Evolutionary conservation across 2,113 vertebrate species (phyloP), one percentile per base, ranked within the genome.

Genomic region (Dipodomys stephensi): DNA sequence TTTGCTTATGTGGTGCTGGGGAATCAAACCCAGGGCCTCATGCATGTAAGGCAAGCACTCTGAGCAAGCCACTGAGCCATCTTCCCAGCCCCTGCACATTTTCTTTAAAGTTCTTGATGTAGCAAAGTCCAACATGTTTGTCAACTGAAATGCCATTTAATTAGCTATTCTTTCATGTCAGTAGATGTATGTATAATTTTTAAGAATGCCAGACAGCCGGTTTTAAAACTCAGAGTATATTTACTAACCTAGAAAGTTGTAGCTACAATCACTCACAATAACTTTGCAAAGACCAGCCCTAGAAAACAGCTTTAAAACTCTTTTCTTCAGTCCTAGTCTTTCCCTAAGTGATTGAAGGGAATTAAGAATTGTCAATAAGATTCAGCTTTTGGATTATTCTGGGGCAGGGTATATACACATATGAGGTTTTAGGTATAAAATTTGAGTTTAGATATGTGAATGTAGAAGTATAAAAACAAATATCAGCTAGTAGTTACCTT

Each of bases 81-180:
- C 4, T 22, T 15, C 60, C 60, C 20, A 22, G 60, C 20, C 60
- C 60, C 39, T 39, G 39, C 39, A 39, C 39, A 39, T 39, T 39
- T 39, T 39, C 39, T 39, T 39, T 39, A 39, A 39, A 39, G 81
- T 94, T 65, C 12, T 39, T 90, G 19, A 23, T 73, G 72, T 46
- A 67, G 89, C 30, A 77, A 95, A 84, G 73, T 44, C 90, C 20
- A 80, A 67, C 62, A n/a, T 92, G 53, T 83, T 92, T 77, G 30
- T 90, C 74, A 90, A 44, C 49, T 78, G 39, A 92, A 96, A 87
- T 90, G 46, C 18, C 35, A 73, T 89, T 89, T 93, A 83, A 69
- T 11, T 16, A 91, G n/a, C 71, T 81, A 15, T 74, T 84, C 27
- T 92, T 92, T 92, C 30, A 72, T 78, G 49, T 64, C 39, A 74